These are phyloP conservation scores for Calycopis cecrops DNA, from an alignment of 1,140 invertebrate species.

Conservation along the genomic window DNA sequence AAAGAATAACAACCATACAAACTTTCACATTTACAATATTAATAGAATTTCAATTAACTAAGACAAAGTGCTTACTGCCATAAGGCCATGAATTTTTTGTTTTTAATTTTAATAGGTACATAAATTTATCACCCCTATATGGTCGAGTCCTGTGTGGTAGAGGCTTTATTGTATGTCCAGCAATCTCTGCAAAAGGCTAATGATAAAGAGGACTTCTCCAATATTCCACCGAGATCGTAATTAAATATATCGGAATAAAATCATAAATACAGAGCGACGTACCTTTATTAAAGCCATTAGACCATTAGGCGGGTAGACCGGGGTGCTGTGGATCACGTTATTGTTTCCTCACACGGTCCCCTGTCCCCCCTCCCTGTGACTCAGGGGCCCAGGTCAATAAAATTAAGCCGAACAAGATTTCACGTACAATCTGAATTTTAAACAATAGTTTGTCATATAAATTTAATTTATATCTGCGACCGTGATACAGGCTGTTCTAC, in stretches of 20 bases:
- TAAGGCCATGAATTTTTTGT: too few relatives aligned
- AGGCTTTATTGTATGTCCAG: neutral
- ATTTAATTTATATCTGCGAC: conserved; percentile 55
- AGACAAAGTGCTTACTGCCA: too few relatives aligned
- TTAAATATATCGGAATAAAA: conserved; percentile 69
- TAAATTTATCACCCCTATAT: too few relatives aligned
- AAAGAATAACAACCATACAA: too few relatives aligned
- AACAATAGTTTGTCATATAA: conserved; percentile 73
- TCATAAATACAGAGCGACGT: conserved; percentile 60
- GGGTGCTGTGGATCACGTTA: conserved; percentile 47
- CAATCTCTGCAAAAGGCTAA: too few relatives aligned
- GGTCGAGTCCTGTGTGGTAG: too few relatives aligned
- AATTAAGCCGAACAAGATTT: conserved; percentile 66
- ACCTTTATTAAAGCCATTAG: conserved; percentile 71
- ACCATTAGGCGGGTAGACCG: conserved; percentile 46
- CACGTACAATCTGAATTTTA: conserved; percentile 71
- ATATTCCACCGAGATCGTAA: conserved; percentile 50
- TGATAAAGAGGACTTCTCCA: neutral
- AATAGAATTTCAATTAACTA: too few relatives aligned
- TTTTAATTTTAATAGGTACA: too few relatives aligned
- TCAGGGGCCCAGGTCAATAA: conserved; percentile 48
- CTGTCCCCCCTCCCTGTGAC: conserved; percentile 30
- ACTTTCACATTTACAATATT: too few relatives aligned
- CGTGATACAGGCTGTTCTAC: conserved; percentile 30
- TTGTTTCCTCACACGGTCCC: conserved; percentile 54